Evolutionary conservation across 2,888 invertebrate species (phyloP).

Genomic region (Coleophora flavipennella): DNA sequence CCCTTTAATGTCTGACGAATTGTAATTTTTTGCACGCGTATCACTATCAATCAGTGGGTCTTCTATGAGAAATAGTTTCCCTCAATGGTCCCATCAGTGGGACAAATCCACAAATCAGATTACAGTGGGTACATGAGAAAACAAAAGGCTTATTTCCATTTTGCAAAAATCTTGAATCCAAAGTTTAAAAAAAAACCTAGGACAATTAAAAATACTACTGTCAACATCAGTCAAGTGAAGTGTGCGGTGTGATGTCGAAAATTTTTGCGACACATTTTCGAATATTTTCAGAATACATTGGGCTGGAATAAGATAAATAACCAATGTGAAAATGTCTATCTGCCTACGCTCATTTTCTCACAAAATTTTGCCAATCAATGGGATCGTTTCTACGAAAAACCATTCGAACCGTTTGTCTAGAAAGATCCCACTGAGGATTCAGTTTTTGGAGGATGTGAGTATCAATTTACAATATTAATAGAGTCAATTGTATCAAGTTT

Average conservation of each 20-base stretch:
- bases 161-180: too few relatives aligned
- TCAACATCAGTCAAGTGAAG: too few relatives aligned
- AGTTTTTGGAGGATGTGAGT: conserved; percentile 71
- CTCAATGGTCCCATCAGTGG: too few relatives aligned
- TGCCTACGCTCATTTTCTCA: conserved; percentile 71
- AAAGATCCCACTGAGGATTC: conserved; percentile 59
- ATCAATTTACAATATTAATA: conserved; percentile 1
- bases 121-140: too few relatives aligned
- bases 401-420: conserved; percentile 64
- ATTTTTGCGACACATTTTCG: conserved; percentile 38
- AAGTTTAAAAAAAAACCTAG: too few relatives aligned
- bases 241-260: conserved; percentile 29
- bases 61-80: too few relatives aligned
- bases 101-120: too few relatives aligned
- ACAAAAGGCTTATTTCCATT: too few relatives aligned
- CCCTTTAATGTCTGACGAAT: too few relatives aligned
- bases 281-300: conserved; percentile 29
- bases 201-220: conserved; percentile 20
- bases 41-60: too few relatives aligned
- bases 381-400: conserved; percentile 66
- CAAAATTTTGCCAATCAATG: conserved; percentile 67
- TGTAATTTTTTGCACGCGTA: too few relatives aligned
- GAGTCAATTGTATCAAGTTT: too few relatives aligned
- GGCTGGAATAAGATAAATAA: conserved; percentile 22
- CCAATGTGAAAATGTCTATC: conserved; percentile 65